phyloP scores from a whole-genome alignment of 2,797 vertebrate species.

The Cryptoblepharus egeriae region DNA sequence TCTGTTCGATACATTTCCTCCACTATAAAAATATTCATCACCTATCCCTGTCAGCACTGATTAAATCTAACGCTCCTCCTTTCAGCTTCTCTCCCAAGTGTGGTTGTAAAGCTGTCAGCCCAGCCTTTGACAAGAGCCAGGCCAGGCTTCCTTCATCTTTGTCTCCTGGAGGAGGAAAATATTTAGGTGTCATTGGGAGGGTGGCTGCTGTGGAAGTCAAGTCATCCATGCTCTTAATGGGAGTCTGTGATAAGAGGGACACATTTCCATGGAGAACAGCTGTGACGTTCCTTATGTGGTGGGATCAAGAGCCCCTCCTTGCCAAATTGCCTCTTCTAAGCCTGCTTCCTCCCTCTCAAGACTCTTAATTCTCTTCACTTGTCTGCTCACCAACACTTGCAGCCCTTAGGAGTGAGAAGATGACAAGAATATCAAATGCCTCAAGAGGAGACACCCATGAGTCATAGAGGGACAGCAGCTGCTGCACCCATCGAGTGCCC shows the following conservation, averaged over 20 bases:
- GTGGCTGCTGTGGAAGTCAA: slow-evolving; percentile 30
- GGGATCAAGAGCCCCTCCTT: not conserved
- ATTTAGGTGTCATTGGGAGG: slow-evolving; percentile 59
- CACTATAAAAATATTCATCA: slow-evolving; percentile 79
- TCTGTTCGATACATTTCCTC: slow-evolving; percentile 75
- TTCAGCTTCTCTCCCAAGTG: slow-evolving; percentile 69
- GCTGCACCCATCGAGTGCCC: slow-evolving; percentile 6
- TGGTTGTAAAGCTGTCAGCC: slow-evolving; percentile 79
- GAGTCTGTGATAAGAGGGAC: slow-evolving; percentile 8
- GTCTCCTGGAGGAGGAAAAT: slow-evolving; percentile 58
- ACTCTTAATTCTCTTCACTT: slow-evolving; percentile 17
- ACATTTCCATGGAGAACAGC: not conserved
- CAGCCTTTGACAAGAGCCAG: slow-evolving; percentile 73
- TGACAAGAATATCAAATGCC: slow-evolving; percentile 18
- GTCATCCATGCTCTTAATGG: slow-evolving; percentile 25
- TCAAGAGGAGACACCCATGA: slow-evolving; percentile 13
- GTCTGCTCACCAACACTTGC: slow-evolving; percentile 22
- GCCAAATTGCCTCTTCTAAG: not conserved
- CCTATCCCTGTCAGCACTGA: slow-evolving; percentile 78
- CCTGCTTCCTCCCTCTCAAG: slow-evolving; percentile 11
- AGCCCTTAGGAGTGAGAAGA: not conserved
- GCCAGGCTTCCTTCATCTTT: slow-evolving; percentile 54
- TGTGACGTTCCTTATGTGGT: not conserved
- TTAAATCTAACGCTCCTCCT: slow-evolving; percentile 72
- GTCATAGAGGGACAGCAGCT: slow-evolving; percentile 26